Conservation (phyloP, 2,797 vertebrate species). For the Limnodromus scolopaceus region DNA sequence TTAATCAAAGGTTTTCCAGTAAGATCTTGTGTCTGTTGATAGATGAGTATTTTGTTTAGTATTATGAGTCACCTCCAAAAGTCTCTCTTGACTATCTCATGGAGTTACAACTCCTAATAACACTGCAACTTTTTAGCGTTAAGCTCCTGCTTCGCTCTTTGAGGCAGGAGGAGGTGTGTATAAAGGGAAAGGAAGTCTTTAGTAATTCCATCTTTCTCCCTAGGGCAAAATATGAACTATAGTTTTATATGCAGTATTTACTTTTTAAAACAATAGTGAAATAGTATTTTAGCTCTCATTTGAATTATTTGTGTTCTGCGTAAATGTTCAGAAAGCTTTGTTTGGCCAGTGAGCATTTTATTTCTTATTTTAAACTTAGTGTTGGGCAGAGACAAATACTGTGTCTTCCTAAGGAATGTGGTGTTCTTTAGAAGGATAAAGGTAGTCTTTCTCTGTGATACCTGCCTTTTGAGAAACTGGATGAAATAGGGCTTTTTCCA, state of each 20-base stretch:
- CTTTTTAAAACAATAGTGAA: conserved; percentile 1
- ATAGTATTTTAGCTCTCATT: not conserved
- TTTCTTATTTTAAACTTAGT: not conserved
- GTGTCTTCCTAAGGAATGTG: not conserved
- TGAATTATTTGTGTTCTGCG: not conserved
- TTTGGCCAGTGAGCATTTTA: not conserved
- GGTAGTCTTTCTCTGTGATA: not conserved
- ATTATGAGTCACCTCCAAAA: not conserved
- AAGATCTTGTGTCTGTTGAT: not conserved
- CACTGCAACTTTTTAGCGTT: not conserved
- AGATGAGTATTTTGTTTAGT: not conserved
- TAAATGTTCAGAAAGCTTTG: not conserved
- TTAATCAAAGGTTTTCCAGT: not conserved
- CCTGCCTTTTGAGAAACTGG: not conserved
- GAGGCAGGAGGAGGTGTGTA: not conserved
- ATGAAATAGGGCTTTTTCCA: not conserved
- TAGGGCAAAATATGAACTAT: not conserved
- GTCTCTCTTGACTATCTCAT: not conserved
- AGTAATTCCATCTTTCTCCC: not conserved
- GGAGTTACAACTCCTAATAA: not conserved
- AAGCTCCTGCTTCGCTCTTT: not conserved
- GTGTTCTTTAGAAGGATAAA: not conserved
- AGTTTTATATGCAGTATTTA: not conserved
- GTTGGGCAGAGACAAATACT: not conserved
- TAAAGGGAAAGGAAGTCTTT: conserved; percentile 2